Evolutionary conservation across 1,140 invertebrate species (phyloP), one percentile per base, ranked within the genome.

Genomic region (Oedothorax gibbosus): DNA sequence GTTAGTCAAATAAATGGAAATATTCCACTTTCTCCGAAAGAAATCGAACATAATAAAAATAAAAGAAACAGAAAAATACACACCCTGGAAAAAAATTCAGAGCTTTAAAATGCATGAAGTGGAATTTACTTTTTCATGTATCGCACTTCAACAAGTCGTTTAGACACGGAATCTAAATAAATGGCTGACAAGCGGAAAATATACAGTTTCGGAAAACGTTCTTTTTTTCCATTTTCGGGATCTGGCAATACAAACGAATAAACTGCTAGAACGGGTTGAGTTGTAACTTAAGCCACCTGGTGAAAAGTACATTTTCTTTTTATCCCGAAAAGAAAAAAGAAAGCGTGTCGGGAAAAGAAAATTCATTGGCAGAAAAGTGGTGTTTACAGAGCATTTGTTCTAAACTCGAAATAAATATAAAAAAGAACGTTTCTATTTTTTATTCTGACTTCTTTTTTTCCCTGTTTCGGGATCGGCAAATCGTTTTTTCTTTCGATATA

Each of bases 31-130:
- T 8, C 49, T 64, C 20, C 5, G 57, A 35, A 66, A 66, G 15
- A 68, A 57, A 79, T 35, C 1, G 18, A 71, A 81, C 53, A 60
- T 57, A 81, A 81, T 50, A 81, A 81, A 75, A 75, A 18, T 57
- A 75, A 35, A 35, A 66, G 18, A 56, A 49, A 49, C 10, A 49
- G 57, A 73, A 82, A 49, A 82, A 72, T 35, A 82, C 50, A 51
- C 9, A 66, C 10, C 60, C 7, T n/a, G 10, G 20, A 79, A 18
- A 57, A 69, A 57, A 56, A 56, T 5, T 66, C n/a, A 11, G 20
- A 66, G 81, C 81, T 84, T 84, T 84, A 84, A 84, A 84, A 84
- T 84, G 81, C 81, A 84, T 84, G 69, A 84, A 84, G 53, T 56
- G 71, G 81, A 84, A 84, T 84, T 84, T 84, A 84, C 81, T 84